phyloP scores from a whole-genome alignment of 2,797 vertebrate genomes.

The Cyprinodon diabolis region DNA sequence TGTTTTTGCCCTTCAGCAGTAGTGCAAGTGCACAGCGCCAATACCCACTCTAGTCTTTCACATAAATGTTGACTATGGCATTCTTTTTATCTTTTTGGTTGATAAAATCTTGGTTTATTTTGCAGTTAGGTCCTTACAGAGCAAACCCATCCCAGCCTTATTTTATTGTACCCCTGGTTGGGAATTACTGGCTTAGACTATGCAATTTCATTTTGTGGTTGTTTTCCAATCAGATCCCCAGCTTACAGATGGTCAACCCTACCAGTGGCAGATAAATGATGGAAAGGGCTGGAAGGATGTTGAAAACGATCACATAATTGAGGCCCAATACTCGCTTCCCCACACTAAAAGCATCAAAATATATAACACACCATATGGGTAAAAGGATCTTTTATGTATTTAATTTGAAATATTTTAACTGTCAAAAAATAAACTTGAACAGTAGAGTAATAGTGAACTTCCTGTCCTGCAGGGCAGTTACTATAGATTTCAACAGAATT shows the following conservation, averaged over 20 bases:
- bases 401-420: background rate
- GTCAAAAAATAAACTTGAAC: background rate
- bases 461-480: constrained; percentile 53
- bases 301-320: constrained; percentile 72
- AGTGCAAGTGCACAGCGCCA: too few relatives aligned
- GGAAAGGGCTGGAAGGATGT: constrained; percentile 65
- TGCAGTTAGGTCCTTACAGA: too few relatives aligned
- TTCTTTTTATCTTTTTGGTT: too few relatives aligned
- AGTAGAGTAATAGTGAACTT: background rate
- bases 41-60: too few relatives aligned
- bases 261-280: constrained; percentile 75
- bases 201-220: background rate
- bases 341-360: constrained; percentile 71
- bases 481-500: constrained; percentile 71
- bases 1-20: too few relatives aligned
- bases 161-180: too few relatives aligned
- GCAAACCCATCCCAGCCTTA: too few relatives aligned
- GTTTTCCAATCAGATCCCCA: constrained; percentile 34
- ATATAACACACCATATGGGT: constrained; percentile 76
- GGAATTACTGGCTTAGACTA: background rate
- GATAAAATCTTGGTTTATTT: too few relatives aligned
- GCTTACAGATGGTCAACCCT: constrained; percentile 47
- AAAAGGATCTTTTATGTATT: constrained; percentile 2
- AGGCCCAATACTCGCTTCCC: constrained; percentile 77
- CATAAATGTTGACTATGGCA: too few relatives aligned